A percentile compares a stretch with the other conserved stretches of the same genome.
phyloP scores from a whole-genome alignment of 1,140 invertebrate genomes.

The Paramacrobiotus metropolitanus region DNA sequence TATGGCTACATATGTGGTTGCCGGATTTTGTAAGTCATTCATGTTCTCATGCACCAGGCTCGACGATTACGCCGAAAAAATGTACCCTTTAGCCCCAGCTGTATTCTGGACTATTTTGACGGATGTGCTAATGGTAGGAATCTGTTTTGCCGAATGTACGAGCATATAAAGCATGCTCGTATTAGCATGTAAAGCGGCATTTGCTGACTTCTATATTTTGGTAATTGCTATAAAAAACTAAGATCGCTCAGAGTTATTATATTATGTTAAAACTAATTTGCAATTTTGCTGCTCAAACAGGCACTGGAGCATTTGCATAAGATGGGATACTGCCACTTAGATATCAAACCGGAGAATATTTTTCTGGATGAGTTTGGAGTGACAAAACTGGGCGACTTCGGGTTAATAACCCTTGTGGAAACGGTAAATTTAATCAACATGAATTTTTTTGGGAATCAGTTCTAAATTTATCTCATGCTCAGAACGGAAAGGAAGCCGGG shows the following conservation, averaged over 20 bases:
- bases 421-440: not conserved
- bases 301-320: not conserved
- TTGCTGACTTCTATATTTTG: too few species aligned
- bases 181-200: too few species aligned
- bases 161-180: too few species aligned
- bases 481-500: not conserved
- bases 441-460: not conserved
- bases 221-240: too few species aligned
- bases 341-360: not conserved
- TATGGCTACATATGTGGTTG: not conserved
- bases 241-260: not conserved
- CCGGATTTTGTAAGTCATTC: too few species aligned
- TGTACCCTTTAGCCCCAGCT: not conserved
- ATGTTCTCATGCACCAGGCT: not conserved
- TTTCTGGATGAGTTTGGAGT: not conserved
- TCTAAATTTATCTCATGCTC: not conserved
- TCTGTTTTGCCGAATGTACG: too few species aligned
- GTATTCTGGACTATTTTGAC: not conserved
- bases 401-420: not conserved
- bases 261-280: not conserved
- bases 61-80: not conserved
- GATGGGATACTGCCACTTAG: not conserved
- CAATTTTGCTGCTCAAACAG: not conserved
- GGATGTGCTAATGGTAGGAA: not conserved
- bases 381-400: not conserved